A percentile compares a stretch with the other conserved stretches of the same genome.
Conservation (phyloP, 1,140 invertebrate genomes). For the Drosophila hydei region DNA sequence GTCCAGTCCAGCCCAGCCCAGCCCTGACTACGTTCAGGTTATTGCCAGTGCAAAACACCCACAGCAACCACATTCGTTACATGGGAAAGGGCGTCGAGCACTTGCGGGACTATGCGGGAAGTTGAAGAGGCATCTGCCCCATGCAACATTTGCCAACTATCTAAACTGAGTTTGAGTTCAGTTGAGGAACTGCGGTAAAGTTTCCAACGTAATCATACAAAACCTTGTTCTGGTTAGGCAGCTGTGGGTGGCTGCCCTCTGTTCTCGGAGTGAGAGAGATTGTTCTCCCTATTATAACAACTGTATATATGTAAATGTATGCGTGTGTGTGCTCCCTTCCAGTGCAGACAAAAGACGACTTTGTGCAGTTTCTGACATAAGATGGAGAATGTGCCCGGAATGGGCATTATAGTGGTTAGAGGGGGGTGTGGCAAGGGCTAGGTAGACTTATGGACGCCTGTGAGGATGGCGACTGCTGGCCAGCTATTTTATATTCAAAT, state of each 20-base stretch:
- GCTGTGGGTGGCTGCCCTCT: constrained; percentile 27
- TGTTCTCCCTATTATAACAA: constrained; percentile 29
- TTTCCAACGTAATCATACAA: constrained; percentile 80
- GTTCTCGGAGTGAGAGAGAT: constrained; percentile 13
- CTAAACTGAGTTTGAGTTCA: constrained; percentile 75
- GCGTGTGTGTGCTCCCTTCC: constrained; percentile 31
- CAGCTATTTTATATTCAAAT: constrained; percentile 81
- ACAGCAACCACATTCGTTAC: constrained; percentile 74
- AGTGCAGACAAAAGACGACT: constrained; percentile 74
- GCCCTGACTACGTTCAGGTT: constrained; percentile 17
- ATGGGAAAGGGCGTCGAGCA: constrained; percentile 23
- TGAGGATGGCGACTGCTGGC: constrained; percentile 31
- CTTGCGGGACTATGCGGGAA: background rate
- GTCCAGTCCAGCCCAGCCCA: background rate
- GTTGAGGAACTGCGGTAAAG: constrained; percentile 81
- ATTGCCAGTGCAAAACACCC: constrained; percentile 68
- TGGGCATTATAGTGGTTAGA: constrained; percentile 31
- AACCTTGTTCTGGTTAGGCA: constrained; percentile 67
- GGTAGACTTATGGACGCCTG: constrained; percentile 1
- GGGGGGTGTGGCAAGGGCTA: background rate
- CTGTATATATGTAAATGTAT: constrained; percentile 3
- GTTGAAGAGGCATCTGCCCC: constrained; percentile 18
- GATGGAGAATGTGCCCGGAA: constrained; percentile 59
- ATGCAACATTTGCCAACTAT: constrained; percentile 72
- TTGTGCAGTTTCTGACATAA: constrained; percentile 73